Conservation (phyloP, 2,113 vertebrate species). For the Mystacornis crossleyi region DNA sequence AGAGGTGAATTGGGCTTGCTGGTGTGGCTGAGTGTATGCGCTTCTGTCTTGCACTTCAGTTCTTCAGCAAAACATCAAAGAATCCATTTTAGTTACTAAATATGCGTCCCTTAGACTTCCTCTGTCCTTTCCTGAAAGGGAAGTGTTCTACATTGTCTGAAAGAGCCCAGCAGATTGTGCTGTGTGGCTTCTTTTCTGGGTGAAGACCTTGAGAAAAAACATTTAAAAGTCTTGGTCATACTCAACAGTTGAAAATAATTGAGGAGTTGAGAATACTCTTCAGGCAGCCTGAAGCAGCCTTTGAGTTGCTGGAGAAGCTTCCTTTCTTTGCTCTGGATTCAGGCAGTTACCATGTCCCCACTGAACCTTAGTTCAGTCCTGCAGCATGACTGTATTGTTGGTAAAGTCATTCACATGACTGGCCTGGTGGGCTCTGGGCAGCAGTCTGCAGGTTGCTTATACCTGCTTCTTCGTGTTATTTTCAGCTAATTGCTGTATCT, state of each 20-base stretch:
- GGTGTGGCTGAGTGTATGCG: not conserved
- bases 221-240: not conserved
- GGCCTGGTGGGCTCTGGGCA: not conserved
- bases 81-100: not conserved
- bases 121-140: not conserved
- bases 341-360: not conserved
- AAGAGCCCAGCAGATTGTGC: not conserved
- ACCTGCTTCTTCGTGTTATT: not conserved
- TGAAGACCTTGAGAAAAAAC: not conserved
- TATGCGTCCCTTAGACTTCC: not conserved
- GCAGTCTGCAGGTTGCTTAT: not conserved
- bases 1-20: not conserved
- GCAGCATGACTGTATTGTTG: accelerated
- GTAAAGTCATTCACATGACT: accelerated
- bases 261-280: not conserved
- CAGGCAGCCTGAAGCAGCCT: not conserved
- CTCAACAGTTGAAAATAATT: not conserved
- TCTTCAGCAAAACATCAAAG: not conserved
- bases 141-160: not conserved
- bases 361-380: not conserved
- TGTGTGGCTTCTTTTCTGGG: not conserved
- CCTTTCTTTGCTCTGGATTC: not conserved
- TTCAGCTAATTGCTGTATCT: not conserved
- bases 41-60: not conserved
- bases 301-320: not conserved